Conservation (phyloP, 2,888 invertebrate genomes). For the Opisthograptis luteolata region DNA sequence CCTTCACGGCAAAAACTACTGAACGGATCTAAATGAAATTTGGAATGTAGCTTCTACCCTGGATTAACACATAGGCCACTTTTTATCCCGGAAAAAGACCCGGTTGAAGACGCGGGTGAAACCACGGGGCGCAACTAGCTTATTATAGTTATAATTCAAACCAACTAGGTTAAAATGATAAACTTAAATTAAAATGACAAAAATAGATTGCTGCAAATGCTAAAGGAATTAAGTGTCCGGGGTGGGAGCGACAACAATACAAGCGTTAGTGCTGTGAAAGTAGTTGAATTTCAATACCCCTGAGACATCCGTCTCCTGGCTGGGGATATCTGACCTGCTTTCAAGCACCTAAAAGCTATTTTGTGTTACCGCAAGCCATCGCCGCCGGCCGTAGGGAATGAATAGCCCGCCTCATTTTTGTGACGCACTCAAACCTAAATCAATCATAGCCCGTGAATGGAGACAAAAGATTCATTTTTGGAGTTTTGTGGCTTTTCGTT, state of each 20-base stretch:
- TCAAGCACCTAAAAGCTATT: constrained; percentile 80
- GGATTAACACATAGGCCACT: too few species aligned
- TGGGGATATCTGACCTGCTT: constrained; percentile 51
- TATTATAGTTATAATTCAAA: too few species aligned
- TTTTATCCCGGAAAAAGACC: too few species aligned
- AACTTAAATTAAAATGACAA: too few species aligned
- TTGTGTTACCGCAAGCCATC: constrained; percentile 60
- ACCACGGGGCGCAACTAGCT: too few species aligned
- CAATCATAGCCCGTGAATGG: constrained; percentile 38
- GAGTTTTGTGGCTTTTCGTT: constrained; percentile 21
- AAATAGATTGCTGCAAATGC: too few species aligned
- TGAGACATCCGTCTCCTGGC: constrained; percentile 17
- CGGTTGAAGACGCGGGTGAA: too few species aligned
- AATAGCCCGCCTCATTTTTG: constrained; percentile 36
- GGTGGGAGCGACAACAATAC: background rate
- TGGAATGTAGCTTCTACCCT: too few species aligned
- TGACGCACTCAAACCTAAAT: constrained; percentile 37
- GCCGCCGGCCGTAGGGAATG: constrained; percentile 39
- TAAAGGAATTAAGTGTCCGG: too few species aligned
- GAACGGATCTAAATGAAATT: too few species aligned
- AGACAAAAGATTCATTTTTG: constrained; percentile 32
- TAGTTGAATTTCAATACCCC: constrained; percentile 10
- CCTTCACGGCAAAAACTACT: too few species aligned
- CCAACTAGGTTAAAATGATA: too few species aligned
- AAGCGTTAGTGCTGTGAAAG: background rate